Evolutionary conservation across 2,113 vertebrate species (phyloP).

Genomic region (Gulo gulo): DNA sequence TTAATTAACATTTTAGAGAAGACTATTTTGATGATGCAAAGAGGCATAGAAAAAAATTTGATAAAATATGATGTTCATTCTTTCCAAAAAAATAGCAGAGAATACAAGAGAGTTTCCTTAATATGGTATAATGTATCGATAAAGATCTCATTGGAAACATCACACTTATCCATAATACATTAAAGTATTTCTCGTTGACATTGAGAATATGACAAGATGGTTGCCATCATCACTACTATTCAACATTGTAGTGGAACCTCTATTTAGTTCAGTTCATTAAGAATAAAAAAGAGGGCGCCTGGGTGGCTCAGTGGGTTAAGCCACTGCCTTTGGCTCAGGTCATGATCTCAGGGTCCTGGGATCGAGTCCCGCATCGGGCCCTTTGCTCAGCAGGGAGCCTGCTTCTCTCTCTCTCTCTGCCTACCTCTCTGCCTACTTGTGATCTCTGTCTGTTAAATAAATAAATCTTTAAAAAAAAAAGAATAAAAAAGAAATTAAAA

Average conservation of each 20-base stretch:
- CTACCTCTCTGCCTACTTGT: too few relatives aligned
- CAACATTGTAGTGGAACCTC: not conserved
- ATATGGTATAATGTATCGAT: not conserved
- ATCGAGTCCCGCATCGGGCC: too few relatives aligned
- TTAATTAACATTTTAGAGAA: conserved; percentile 46
- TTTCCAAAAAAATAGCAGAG: not conserved
- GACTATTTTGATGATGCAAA: conserved; percentile 42
- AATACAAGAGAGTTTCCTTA: not conserved
- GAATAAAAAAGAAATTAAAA: not conserved
- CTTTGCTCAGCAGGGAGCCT: too few relatives aligned
- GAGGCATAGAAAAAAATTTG: not conserved
- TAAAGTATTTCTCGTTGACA: not conserved
- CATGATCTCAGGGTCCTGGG: too few relatives aligned
- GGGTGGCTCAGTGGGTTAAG: too few relatives aligned
- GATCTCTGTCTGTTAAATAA: too few relatives aligned
- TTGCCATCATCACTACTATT: not conserved
- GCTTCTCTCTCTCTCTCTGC: too few relatives aligned
- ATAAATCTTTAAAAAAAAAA: too few relatives aligned
- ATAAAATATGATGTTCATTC: not conserved
- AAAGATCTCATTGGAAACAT: not conserved
- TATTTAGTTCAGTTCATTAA: not conserved
- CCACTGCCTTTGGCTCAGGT: too few relatives aligned
- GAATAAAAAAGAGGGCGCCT: not conserved
- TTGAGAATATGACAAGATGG: not conserved
- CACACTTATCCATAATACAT: not conserved